Base-by-base conservation (phyloP, 2,797 vertebrate genomes). In the Picus viridis region DNA sequence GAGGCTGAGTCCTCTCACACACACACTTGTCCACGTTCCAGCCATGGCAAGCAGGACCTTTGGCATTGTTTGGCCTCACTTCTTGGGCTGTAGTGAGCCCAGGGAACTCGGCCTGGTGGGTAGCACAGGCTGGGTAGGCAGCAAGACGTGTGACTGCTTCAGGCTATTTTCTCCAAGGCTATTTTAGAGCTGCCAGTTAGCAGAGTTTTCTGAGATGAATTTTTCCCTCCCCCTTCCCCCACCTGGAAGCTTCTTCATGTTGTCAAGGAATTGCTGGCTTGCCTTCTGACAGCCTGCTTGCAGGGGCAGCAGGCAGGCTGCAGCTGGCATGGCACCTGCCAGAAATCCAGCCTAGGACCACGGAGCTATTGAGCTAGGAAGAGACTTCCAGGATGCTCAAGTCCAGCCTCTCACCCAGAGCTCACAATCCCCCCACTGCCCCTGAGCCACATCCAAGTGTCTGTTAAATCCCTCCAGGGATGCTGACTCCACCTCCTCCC, bases 21-120 rank as follows among this genome's bases (percentile, higher is more conserved):
- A 17, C 10, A 5, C 4, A 6, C 7, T 7, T 39, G 7, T 29
- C 23, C 5, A 0, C 17, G 9, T 24, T 22, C 18, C 15, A 41
- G 53, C 36, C 8, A 0, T 26, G 36, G 69, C 27, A 32, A 41
- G 11, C 4, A 10, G 63, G 69, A 83, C 51, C 39, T 79, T 54
- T 70, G 49, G 15, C 9, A 5, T 17, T 16, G 29, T 30, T 54
- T 64, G 63, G 9, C 51, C 43, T 58, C n/a, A n/a, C 5, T 0
- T 23, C 5, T 0, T 23, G 19, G 51, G 57, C 30, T 58, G 22
- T 20, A 6, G 23, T 7, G 18, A 65, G 51, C 64, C 13, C 58
- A 45, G 65, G 54, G 72, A 8, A 36, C 15, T 65, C 59, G 26
- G 12, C 59, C 43, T 29, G 29, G 30, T 62, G 34, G 27, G 41